Evolutionary conservation across 1,140 invertebrate genomes (phyloP), one percentile per base, ranked within the genome.

Genomic region (Riptortus pedestris): DNA sequence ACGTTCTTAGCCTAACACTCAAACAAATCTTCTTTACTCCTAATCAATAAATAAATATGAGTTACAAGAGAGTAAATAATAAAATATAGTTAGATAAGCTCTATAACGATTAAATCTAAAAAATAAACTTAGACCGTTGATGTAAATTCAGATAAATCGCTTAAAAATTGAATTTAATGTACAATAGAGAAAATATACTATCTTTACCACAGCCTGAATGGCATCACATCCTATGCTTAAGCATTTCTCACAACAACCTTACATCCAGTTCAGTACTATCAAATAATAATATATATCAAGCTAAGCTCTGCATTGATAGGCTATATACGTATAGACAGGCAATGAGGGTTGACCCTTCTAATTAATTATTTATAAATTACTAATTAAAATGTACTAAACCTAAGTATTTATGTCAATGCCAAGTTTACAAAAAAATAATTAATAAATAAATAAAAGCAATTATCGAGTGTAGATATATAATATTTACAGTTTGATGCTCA

Each of bases 161-260:
- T 33, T 38, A 48, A 28, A 58, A 62, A 47, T 47, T 47, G 33
- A 45, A 31, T n/a, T 59, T 29, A 62, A 47, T 58, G 51, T 52
- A 48, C 47, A 48, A 43, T 65, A 65, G 45, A 60, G 63, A 64
- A 65, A 65, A 65, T 65, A 61, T 65, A 65, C 45, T 65, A 65
- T 65, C 64, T 60, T 65, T 48, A 65, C 31, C 64, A 65, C 64
- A 65, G 64, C 64, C 64, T 48, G 27, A 26, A 28, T 48, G 64
- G 64, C 64, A 60, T 62, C 47, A 48, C 60, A 20, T 62, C 33
- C 31, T 60, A 60, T 60, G 59, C 31, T 43, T 60, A 60, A 60
- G 59, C 59, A 45, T 45, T 45, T 60, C 38, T 60, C 57, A 60
- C 57, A 60, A 55, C 51, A 45, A 26, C 20, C 43, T 62, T 28